These are phyloP conservation scores for Micronycteris hirsuta DNA, from an alignment of 2,113 vertebrate genomes.

Conservation along the genomic window DNA sequence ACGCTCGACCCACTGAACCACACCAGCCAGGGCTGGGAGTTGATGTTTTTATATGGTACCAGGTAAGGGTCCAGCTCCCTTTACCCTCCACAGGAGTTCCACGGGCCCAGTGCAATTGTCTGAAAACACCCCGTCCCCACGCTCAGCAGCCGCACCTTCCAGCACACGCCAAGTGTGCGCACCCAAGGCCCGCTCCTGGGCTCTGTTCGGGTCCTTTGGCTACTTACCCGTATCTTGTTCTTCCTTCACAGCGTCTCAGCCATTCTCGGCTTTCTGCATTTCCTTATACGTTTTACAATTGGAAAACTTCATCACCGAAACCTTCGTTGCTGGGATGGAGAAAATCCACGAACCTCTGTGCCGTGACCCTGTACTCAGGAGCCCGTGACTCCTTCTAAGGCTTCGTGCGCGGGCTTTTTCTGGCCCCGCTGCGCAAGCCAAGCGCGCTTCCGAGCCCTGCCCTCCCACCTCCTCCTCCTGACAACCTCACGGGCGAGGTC, in stretches of 20 bases:
- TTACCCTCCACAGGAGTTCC: accelerated
- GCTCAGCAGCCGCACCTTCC: not conserved
- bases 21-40: too few species aligned
- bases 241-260: not conserved
- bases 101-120: accelerated
- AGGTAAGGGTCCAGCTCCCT: not conserved
- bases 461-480: not conserved
- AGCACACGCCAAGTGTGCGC: accelerated
- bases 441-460: not conserved
- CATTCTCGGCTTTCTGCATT: not conserved
- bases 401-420: accelerated
- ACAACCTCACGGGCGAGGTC: not conserved
- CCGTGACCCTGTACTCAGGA: not conserved
- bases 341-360: not conserved
- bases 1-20: too few species aligned
- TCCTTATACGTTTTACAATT: not conserved
- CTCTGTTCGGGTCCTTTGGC: too few species aligned
- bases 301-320: not conserved
- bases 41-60: not conserved
- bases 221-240: accelerated
- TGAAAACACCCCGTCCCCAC: not conserved
- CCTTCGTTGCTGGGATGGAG: too few species aligned
- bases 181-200: not conserved
- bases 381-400: not conserved
- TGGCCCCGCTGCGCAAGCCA: too few species aligned